Evolutionary conservation across 64 coral and sea anemone genomes (phyloP).

Genomic region (Pocillopora damicornis): DNA sequence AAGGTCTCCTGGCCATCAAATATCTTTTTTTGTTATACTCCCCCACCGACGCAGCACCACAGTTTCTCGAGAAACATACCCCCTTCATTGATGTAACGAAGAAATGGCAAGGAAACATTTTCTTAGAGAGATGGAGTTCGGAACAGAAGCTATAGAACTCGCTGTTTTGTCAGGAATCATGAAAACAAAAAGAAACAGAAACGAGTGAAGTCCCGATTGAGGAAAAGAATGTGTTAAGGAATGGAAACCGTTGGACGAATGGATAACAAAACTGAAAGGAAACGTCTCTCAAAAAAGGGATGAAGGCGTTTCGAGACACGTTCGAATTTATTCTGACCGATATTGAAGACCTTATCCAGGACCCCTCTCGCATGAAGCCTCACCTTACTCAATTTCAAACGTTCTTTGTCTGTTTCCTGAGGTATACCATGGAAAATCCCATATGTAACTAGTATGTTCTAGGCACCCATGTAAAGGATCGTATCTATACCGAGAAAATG

Average conservation of each 20-base stretch:
- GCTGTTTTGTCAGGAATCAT: not conserved
- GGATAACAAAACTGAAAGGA: not conserved
- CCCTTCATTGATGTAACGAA: not conserved
- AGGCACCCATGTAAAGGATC: too few relatives aligned
- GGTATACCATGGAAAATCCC: too few relatives aligned
- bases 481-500: too few relatives aligned
- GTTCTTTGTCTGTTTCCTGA: too few relatives aligned
- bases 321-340: too few relatives aligned
- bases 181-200: not conserved
- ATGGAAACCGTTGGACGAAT: not conserved
- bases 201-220: not conserved
- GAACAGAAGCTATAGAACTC: not conserved
- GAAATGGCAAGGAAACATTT: conserved; percentile 2
- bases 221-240: not conserved
- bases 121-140: not conserved
- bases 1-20: too few relatives aligned
- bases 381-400: not conserved
- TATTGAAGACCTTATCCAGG: not conserved
- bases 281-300: too few relatives aligned
- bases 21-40: too few relatives aligned
- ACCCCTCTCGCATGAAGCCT: not conserved
- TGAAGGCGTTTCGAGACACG: too few relatives aligned
- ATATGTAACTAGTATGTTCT: too few relatives aligned
- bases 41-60: too few relatives aligned
- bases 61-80: too few relatives aligned